Evolutionary conservation across 2,888 invertebrate genomes (phyloP).

Genomic region (Halictus ligatus): DNA sequence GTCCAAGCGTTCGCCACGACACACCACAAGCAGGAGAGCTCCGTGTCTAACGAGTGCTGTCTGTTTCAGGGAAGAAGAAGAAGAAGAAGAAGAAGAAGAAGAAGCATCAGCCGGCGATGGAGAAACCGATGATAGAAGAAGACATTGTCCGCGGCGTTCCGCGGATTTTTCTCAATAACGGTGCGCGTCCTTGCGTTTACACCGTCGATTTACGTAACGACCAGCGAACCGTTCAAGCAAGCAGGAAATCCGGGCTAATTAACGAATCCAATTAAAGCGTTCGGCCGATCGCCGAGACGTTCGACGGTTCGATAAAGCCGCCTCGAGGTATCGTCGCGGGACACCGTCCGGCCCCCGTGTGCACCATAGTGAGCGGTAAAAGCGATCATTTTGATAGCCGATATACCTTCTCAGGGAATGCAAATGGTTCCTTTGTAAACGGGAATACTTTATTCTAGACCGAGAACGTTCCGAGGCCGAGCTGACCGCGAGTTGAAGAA

Average conservation of each 20-base stretch:
- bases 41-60: background rate
- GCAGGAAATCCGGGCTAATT: constrained; percentile 34
- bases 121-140: background rate
- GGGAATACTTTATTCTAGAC: background rate
- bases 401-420: background rate
- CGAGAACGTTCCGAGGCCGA: background rate
- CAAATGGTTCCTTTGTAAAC: background rate
- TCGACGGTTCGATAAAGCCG: background rate
- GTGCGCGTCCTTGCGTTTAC: constrained; percentile 42
- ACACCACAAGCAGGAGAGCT: background rate
- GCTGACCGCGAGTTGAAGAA: background rate
- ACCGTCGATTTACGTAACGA: constrained; percentile 44
- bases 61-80: background rate
- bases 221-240: background rate
- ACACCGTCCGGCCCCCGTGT: background rate
- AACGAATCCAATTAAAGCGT: constrained; percentile 15
- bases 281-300: constrained; percentile 3
- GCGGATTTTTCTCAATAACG: constrained; percentile 32
- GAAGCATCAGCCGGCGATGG: background rate
- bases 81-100: background rate
- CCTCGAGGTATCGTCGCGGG: background rate
- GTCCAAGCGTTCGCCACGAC: background rate
- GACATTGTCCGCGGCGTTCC: background rate
- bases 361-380: background rate
- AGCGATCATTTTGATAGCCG: background rate